These are phyloP conservation scores for Lasius fuliginosus DNA, from an alignment of 2,888 invertebrate species.

Conservation along the genomic window DNA sequence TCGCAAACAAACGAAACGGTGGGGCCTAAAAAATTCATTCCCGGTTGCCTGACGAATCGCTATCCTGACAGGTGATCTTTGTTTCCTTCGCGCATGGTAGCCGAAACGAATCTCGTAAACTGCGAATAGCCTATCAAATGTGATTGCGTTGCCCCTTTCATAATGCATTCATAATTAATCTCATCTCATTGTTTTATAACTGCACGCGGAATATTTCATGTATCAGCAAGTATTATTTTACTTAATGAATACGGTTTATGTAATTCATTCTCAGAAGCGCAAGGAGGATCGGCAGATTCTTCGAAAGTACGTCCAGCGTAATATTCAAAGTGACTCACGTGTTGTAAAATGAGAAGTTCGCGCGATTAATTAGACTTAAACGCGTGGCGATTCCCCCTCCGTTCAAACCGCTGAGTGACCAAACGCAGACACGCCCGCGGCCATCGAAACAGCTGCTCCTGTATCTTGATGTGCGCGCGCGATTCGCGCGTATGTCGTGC, in stretches of 20 bases:
- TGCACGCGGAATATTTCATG: neutral
- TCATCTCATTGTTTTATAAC: constrained; percentile 11
- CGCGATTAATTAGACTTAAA: constrained; percentile 45
- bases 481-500: constrained; percentile 29
- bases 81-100: neutral
- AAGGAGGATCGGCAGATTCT: constrained; percentile 9
- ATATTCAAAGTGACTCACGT: neutral
- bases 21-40: neutral
- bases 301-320: neutral
- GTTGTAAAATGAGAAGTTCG: constrained; percentile 10
- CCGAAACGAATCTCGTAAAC: neutral
- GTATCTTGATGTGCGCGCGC: constrained; percentile 73
- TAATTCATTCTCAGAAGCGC: constrained; percentile 12
- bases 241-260: constrained; percentile 23
- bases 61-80: neutral
- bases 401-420: constrained; percentile 77
- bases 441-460: constrained; percentile 80
- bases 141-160: neutral
- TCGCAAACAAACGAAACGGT: constrained; percentile 61
- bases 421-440: constrained; percentile 73
- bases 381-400: constrained; percentile 43
- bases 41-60: neutral
- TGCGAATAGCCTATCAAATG: neutral
- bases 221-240: constrained; percentile 9
- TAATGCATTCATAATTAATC: neutral